phyloP scores from a whole-genome alignment of 2,888 invertebrate genomes.

The Torymus texanus region DNA sequence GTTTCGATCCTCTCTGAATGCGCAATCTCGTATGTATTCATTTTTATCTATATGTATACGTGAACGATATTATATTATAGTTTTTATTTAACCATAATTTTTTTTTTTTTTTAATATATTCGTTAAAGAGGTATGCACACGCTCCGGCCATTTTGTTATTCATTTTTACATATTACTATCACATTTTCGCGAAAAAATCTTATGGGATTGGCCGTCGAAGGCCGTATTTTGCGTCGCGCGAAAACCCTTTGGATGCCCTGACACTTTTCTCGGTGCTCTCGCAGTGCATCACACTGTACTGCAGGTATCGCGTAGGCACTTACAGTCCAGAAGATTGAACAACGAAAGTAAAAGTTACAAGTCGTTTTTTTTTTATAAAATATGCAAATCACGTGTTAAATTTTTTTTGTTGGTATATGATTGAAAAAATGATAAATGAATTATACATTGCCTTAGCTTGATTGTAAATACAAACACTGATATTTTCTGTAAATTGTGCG shows the following conservation, averaged over 20 bases:
- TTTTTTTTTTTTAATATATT: conserved; percentile 2
- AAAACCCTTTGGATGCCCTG: conserved; percentile 10
- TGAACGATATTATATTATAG: conserved; percentile 3
- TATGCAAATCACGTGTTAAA: no score
- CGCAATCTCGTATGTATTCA: neutral
- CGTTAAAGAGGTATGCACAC: conserved; percentile 22
- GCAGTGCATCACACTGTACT: neutral
- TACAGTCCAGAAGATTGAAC: neutral
- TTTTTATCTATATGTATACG: neutral
- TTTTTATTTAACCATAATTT: neutral
- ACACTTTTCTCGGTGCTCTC: neutral
- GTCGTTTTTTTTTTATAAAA: no score
- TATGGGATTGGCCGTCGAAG: conserved; percentile 18
- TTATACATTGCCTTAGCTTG: no score
- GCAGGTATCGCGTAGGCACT: neutral
- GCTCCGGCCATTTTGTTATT: conserved; percentile 2
- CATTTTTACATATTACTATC: conserved; percentile 33
- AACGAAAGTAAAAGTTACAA: no score
- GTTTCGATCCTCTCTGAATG: conserved; percentile 5
- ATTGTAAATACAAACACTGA: no score
- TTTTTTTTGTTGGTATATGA: no score
- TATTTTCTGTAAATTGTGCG: no score
- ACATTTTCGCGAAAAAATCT: conserved; percentile 31
- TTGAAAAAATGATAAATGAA: no score
- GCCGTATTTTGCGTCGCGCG: conserved; percentile 22